Base-by-base conservation (phyloP, 2,797 vertebrate species). In the Cossypha caffra region DNA sequence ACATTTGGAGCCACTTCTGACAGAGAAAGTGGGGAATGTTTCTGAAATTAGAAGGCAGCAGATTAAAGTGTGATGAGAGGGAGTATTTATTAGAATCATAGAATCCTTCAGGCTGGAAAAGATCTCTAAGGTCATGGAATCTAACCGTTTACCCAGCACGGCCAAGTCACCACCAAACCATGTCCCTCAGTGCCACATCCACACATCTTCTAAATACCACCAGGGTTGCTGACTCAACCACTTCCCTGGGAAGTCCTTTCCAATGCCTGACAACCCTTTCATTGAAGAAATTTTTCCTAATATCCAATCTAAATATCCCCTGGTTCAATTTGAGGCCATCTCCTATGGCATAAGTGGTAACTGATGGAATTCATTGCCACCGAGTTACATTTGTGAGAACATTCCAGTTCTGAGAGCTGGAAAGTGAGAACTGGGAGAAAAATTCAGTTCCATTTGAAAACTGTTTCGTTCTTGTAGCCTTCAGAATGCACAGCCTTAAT, bases 371-470 rank as follows among this genome's bases (percentile, higher is more conserved):
- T 74, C 1, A 6, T 37, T 91, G 61, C 18, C 57, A 33, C 0
- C 2, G 54, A 29, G 3, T 45, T 35, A 55, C 28, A 18, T 9
- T 43, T 54, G 13, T 54, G 20, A 54, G 10, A 45, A 19, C 48
- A 12, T 63, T 43, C 48, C 10, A 43, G 12, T 77, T 83, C 61
- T 61, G 35, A 76, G 25, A 79, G 7, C 11, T 78, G 37, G n/a
- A 52, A 68, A 87, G 16, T 20, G 24, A 82, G 33, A 91, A 79
- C 40, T 69, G 55, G 45, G 23, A 63, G 7, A 31, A 25, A 67
- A 94, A 59, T 8, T 68, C 47, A 90, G 96, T 95, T 96, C 96
- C 98, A 98, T 96, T 97, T 98, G 97, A 98, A 98, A 99, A 98
- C 93, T 95, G 90, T 97, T 98, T 98, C 94, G 75, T 98, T 96